Evolutionary conservation across 2,113 vertebrate genomes (phyloP), one percentile per base, ranked within the genome.

Genomic region (Pseudolaguvia tuberculata): DNA sequence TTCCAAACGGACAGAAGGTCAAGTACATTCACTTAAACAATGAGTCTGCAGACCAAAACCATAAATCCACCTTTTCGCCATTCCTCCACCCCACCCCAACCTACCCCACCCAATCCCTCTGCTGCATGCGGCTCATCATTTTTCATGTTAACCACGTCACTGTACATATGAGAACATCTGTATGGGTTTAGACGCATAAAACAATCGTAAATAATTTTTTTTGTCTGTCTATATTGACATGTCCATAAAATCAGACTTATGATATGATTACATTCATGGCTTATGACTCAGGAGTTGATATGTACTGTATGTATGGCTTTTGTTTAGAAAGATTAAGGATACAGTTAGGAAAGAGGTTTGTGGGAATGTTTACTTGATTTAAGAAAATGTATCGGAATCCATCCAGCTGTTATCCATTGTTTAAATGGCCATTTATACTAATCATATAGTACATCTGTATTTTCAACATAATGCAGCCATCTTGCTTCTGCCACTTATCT

Each of bases 1-100:
- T 74, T 78, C 79, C 51, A 72, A 77, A 81, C 66, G 73, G 69
- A 77, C 79, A 68, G 56, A 72, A 73, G 82, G 82, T 85, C 80
- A 81, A 82, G 84, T 67, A 77, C 52, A 75, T 75, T 74, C 66
- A 73, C 75, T 79, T 81, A 81, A 78, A 75, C 76, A 75, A 75
- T 77, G 76, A 80, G 69, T 68, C 29, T 75, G 53, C 78, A 68
- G 73, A 79, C 72, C 77, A 76, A 81, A 79, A 63, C 56, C 77
- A 79, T 76, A 76, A 79, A 74, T 71, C 69, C 63, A 18, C 35
- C 51, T 42, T 12, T 25, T 17, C 17, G 12, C 39, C 56, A 20
- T 51, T 12, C 31, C 55, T 53, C 47, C 15, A 50, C 8, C 4
- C 39, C 39, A 42, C 31, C 31, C 31, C 31, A 35, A 35, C 6